phyloP scores from a whole-genome alignment of 1,140 invertebrate genomes.

The Drosophila virilis region DNA sequence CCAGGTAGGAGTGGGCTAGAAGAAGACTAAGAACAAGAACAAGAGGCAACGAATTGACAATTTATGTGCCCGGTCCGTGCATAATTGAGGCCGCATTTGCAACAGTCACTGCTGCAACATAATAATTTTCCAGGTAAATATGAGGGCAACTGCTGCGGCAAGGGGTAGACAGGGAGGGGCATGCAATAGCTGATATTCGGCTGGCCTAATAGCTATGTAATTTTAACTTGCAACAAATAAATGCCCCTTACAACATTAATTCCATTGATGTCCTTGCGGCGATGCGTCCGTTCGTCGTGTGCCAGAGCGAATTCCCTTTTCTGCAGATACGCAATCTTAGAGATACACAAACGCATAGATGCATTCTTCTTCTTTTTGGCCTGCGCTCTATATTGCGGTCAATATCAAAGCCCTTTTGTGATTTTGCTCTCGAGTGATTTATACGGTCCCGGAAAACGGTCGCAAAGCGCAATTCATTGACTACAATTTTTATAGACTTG shows the following conservation, averaged over 20 bases:
- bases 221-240: conserved; percentile 42
- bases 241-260: conserved; percentile 43
- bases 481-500: conserved; percentile 68
- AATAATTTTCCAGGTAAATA: conserved; percentile 60
- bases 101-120: conserved; percentile 45
- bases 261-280: conserved; percentile 72
- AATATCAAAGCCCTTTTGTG: conserved; percentile 61
- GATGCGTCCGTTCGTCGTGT: conserved; percentile 49
- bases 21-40: not conserved
- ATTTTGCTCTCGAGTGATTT: conserved; percentile 60
- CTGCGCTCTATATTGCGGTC: conserved; percentile 31
- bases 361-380: not conserved
- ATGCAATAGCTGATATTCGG: not conserved
- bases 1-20: conserved; percentile 32
- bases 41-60: conserved; percentile 65
- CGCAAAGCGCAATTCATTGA: conserved; percentile 41
- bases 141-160: not conserved
- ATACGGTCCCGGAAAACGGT: conserved; percentile 27
- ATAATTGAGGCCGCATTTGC: conserved; percentile 68
- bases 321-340: not conserved
- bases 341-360: conserved; percentile 7
- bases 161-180: conserved; percentile 1
- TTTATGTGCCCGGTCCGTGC: conserved; percentile 69
- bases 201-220: conserved; percentile 72
- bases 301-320: conserved; percentile 40